Base-by-base conservation (phyloP, 2,888 invertebrate species). In the Luffia ferchaultella region DNA sequence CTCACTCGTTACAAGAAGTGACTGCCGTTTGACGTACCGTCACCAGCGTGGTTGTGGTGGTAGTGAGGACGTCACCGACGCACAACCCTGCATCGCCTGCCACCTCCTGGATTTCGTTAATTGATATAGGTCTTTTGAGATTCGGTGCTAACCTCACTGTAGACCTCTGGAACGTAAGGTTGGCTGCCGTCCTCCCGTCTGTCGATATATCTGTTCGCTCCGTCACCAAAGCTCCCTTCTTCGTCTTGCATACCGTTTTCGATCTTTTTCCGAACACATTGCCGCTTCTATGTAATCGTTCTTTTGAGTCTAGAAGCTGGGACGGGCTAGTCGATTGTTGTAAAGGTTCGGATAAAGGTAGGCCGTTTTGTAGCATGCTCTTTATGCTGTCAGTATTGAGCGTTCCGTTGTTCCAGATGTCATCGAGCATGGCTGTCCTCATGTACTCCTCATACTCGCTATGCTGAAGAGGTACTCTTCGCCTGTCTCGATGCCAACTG, bases 1-100 rank as follows among this genome's bases (percentile, higher is more conserved):
- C 85, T 85, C 60, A 85, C 85, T 83, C 85, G 67, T 85, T 85
- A 54, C 83, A 85, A 48, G 73, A 73, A 45, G 82, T 79, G 42
- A 71, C 68, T n/a, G 76, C 70, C 1, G 77, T 82, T 62, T 83
- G 84, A 49, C 76, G 73, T 47, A 83, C 82, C 2, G 82, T 83
- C 52, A 82, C 82, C 61, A 79, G 57, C 18, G 82, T 83, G 2
- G 76, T 79, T 3, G 77, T 82, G 16, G 76, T 80, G 12, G 80
- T 78, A 7, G 79, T 77, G 55, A 80, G 61, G 57, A 62, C 67
- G 53, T 83, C 76, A 17, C 79, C 78, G 2, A 82, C 62, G 56
- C 83, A 83, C 52, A 80, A 55, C 54, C 78, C 73, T 62, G 70
- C 55, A 51, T 78, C 75, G 52, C 82, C 80, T 20, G 66, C 72